phyloP scores from a whole-genome alignment of 1,140 invertebrate species.

The Euura saliciscinereae region DNA sequence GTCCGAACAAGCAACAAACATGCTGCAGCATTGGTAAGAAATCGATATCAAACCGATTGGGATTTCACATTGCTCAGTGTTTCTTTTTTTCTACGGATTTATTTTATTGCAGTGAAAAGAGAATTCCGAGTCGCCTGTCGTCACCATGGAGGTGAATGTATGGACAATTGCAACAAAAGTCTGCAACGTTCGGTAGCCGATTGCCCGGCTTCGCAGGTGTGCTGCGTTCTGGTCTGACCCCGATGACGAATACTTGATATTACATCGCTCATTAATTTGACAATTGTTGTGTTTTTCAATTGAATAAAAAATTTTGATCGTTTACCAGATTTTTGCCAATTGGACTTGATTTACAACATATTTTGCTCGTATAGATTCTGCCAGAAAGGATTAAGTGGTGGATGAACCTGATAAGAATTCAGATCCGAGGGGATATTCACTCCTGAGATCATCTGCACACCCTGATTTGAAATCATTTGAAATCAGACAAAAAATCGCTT shows the following conservation, averaged over 20 bases:
- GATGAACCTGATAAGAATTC: too few relatives aligned
- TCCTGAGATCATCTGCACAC: too few relatives aligned
- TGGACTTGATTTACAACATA: too few relatives aligned
- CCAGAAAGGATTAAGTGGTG: too few relatives aligned
- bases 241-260: neutral
- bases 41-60: neutral
- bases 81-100: neutral
- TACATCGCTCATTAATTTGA: too few relatives aligned
- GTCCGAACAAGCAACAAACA: constrained; percentile 12
- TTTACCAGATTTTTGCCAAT: too few relatives aligned
- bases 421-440: too few relatives aligned
- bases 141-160: constrained; percentile 43
- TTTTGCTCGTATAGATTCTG: too few relatives aligned
- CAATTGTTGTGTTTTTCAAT: too few relatives aligned
- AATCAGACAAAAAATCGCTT: too few relatives aligned
- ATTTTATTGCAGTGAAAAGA: constrained; percentile 37
- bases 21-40: constrained; percentile 43
- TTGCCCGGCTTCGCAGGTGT: constrained; percentile 31
- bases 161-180: constrained; percentile 19
- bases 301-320: too few relatives aligned
- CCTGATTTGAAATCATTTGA: too few relatives aligned
- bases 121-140: constrained; percentile 37
- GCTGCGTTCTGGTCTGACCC: constrained; percentile 44
- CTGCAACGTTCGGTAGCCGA: constrained; percentile 26
- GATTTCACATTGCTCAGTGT: neutral